phyloP scores from a whole-genome alignment of 2,113 vertebrate species.

The Pelvicachromis taeniatus region DNA sequence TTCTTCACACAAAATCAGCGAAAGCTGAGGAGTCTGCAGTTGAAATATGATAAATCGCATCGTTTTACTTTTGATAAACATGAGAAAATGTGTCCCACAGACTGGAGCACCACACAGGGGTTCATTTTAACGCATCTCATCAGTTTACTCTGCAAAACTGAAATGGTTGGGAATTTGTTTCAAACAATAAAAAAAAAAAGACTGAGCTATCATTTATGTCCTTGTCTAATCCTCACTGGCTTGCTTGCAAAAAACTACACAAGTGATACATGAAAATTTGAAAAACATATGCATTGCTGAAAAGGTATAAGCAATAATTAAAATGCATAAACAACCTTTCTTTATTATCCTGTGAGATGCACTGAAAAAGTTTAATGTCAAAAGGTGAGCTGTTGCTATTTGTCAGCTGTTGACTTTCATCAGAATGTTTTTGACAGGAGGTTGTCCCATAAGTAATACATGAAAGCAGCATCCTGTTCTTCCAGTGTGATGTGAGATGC shows the following conservation, averaged over 20 bases:
- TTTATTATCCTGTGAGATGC: not conserved
- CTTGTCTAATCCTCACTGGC: not conserved
- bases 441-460: not conserved
- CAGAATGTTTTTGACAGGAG: not conserved
- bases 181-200: accelerated
- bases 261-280: no score
- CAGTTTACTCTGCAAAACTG: not conserved
- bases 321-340: not conserved
- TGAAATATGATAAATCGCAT: not conserved
- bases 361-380: not conserved
- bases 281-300: not conserved
- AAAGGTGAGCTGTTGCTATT: not conserved
- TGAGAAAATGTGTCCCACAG: not conserved
- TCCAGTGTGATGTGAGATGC: not conserved
- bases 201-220: not conserved
- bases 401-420: not conserved
- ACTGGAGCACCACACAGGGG: not conserved
- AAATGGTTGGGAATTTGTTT: not conserved
- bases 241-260: not conserved
- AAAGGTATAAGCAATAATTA: not conserved
- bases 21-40: not conserved
- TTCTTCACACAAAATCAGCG: not conserved
- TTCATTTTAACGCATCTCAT: not conserved
- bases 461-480: not conserved
- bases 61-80: not conserved